Base-by-base conservation (phyloP, 2,797 vertebrate species). In the Rhyacichthys aspro region DNA sequence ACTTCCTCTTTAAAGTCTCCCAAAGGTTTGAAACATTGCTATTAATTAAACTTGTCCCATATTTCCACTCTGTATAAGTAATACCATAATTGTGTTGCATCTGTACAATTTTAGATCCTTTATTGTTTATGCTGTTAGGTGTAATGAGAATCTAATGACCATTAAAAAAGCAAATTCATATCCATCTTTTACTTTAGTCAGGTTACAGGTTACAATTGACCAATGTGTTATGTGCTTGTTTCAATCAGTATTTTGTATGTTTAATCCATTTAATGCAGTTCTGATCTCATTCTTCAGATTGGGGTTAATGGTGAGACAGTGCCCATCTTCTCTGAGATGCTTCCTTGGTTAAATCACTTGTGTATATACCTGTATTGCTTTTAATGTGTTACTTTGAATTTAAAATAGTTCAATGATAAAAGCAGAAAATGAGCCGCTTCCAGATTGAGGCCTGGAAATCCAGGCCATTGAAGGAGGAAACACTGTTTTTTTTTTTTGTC, bases 131-230 rank as follows among this genome's bases (percentile, higher is more conserved):
- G 10, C 10, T 50, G 3, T 50, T 84, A 98, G 96, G 64, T 94
- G 92, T 7, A 43, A n/a, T 8, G 93, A 95, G 48, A 98, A 97
- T 88, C 86, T 91, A 89, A 98, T 97, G 96, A 92, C 93, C 78
- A 94, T n/a, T n/a, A n/a, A n/a, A n/a, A n/a, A n/a, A n/a, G n/a
- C n/a, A n/a, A n/a, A n/a, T n/a, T n/a, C n/a, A n/a, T n/a, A n/a
- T n/a, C n/a, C n/a, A n/a, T n/a, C n/a, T n/a, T n/a, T n/a, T n/a
- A n/a, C n/a, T n/a, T n/a, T n/a, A n/a, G n/a, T n/a, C n/a, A n/a
- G n/a, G n/a, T n/a, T n/a, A n/a, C n/a, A n/a, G n/a, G n/a, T n/a
- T n/a, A n/a, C n/a, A n/a, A n/a, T n/a, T n/a, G n/a, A n/a, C n/a
- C n/a, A n/a, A n/a, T n/a, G n/a, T n/a, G n/a, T n/a, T n/a, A n/a